Evolutionary conservation across 2,888 invertebrate species (phyloP), one percentile per base, ranked within the genome.

Genomic region (Sisyra nigra): DNA sequence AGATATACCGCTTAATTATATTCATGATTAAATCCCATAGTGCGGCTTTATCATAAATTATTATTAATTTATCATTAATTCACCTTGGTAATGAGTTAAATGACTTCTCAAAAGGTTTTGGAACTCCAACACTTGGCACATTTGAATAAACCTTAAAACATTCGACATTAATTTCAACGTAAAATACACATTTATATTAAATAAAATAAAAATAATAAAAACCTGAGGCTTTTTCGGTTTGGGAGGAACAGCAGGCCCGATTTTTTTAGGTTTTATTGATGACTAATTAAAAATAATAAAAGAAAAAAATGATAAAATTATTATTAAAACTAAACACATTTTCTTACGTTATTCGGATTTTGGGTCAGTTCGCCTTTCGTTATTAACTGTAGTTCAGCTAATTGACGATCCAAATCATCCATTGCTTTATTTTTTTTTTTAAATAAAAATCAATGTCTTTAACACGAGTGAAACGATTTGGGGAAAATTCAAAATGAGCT

Each of bases 221-320:
- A 71, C 71, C 67, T 72, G 69, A 17, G 74, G 70, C 56, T 72
- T 80, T 59, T 74, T 77, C 49, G 83, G 84, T 59, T 85, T 85
- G 8, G 85, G 85, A 37, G 85, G 85, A 45, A 84, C 83, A 43
- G 77, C 79, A 48, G 85, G 85, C 48, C 81, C 83, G 48, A 80
- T 66, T 63, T 81, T 85, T 51, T 69, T 72, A 10, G 59, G 37
- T 42, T 35, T 19, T 17, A 11, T 31, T 17, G 24, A 17, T 14
- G 30, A 42, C n/a, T 32, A 36, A 42, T 17, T 29, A 42, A 18
- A 42, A 42, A 11, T 37, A 29, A 38, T 31, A 30, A 43, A 30
- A 37, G 18, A 36, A 10, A 37, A 15, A 42, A 36, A 17, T 9
- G 14, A 13, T 31, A 37, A 30, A 9, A 37, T 37, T 29, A 11